Conservation (phyloP, 2,888 invertebrate species). For the Cynaeus angustus region DNA sequence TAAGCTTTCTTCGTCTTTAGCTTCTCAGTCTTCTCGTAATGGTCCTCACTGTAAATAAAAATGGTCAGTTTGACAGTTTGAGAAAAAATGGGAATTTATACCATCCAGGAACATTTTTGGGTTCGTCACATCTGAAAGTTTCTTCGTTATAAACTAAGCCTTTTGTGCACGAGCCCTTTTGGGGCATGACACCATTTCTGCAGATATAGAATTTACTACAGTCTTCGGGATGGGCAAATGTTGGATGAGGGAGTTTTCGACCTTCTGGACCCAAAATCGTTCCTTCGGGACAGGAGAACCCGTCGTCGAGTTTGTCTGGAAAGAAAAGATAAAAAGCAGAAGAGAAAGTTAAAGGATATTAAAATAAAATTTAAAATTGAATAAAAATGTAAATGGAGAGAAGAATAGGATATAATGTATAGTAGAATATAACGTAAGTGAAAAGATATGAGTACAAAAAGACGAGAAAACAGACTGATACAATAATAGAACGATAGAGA, state of each 20-base stretch:
- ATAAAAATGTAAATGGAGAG: too few relatives aligned
- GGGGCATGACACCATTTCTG: slow-evolving; percentile 83
- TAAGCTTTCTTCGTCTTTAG: slow-evolving; percentile 31
- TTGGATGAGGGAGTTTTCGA: slow-evolving; percentile 82
- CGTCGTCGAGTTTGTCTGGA: slow-evolving; percentile 82
- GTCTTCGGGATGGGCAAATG: slow-evolving; percentile 85
- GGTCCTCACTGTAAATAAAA: slow-evolving; percentile 65
- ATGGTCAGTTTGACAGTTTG: neutral
- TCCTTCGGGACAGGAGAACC: slow-evolving; percentile 84
- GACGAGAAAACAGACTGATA: too few relatives aligned
- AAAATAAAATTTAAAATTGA: too few relatives aligned
- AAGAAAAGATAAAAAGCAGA: too few relatives aligned
- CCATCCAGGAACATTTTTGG: slow-evolving; percentile 86
- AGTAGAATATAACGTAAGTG: too few relatives aligned
- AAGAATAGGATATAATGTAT: too few relatives aligned
- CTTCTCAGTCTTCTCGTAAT: slow-evolving; percentile 57
- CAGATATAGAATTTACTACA: slow-evolving; percentile 90
- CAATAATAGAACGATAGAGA: too few relatives aligned
- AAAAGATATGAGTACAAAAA: too few relatives aligned
- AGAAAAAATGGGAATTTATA: slow-evolving; percentile 66
- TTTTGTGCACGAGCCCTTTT: slow-evolving; percentile 82
- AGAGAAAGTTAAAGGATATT: too few relatives aligned
- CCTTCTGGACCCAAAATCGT: slow-evolving; percentile 80
- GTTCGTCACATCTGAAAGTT: slow-evolving; percentile 84
- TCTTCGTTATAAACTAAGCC: slow-evolving; percentile 87